Percentiles rank a stretch among this genome's conserved stretches.
These are phyloP conservation scores for Mimas tiliae DNA, from an alignment of 2,888 invertebrate genomes.

Conservation along the genomic window DNA sequence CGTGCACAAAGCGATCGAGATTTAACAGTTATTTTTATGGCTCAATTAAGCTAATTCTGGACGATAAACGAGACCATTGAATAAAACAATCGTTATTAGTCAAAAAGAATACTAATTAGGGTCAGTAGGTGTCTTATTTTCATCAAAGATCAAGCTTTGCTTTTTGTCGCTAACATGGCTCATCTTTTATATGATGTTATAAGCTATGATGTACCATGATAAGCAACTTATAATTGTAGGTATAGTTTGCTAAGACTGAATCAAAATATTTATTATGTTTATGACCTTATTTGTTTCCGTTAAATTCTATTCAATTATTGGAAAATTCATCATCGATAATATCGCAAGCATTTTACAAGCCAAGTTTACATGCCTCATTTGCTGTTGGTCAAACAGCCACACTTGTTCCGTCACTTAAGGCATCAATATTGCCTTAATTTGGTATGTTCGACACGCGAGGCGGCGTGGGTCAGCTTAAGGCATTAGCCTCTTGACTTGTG, in stretches of 20 bases:
- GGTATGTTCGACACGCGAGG: slow-evolving; percentile 46
- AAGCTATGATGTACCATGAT: too few relatives aligned
- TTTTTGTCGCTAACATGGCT: too few relatives aligned
- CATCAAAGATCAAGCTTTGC: neutral
- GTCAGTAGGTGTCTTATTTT: neutral
- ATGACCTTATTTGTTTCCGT: neutral
- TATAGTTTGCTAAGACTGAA: too few relatives aligned
- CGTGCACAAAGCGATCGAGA: neutral
- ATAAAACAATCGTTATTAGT: slow-evolving; percentile 12
- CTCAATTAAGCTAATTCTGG: slow-evolving; percentile 19
- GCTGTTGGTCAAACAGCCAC: slow-evolving; percentile 41
- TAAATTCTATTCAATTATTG: neutral
- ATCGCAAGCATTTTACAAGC: neutral
- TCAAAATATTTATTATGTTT: too few relatives aligned
- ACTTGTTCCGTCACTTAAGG: slow-evolving; percentile 38
- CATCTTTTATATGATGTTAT: too few relatives aligned
- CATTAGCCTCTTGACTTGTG: slow-evolving; percentile 48
- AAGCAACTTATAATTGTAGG: too few relatives aligned
- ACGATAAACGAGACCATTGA: neutral
- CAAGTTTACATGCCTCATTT: slow-evolving; percentile 34
- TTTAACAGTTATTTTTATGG: slow-evolving; percentile 29
- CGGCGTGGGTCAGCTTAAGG: slow-evolving; percentile 41
- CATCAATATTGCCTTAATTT: slow-evolving; percentile 55
- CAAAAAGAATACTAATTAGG: slow-evolving; percentile 15
- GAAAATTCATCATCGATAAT: slow-evolving; percentile 37